Evolutionary conservation across 2,888 invertebrate species (phyloP), one percentile per base, ranked within the genome.

Genomic region (Drosophila kanekoi): DNA sequence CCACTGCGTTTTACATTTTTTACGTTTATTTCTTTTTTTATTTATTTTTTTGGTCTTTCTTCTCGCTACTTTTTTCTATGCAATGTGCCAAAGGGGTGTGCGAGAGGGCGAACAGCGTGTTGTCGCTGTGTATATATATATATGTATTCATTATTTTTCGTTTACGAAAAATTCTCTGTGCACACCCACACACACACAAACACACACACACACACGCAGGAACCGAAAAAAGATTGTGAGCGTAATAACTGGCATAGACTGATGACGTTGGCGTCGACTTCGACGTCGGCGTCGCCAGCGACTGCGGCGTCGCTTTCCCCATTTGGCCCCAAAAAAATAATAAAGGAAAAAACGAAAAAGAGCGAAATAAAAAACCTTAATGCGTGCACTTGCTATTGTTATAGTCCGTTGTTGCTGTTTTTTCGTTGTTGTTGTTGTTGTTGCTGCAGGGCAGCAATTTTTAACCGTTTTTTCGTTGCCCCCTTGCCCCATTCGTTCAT

Each of bases 121-220:
- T 84, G 82, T 85, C 79, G 70, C 66, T 85, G 51, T 85, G 58
- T 51, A 38, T 40, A 40, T 28, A 28, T 72, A 57, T 75, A 65
- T 78, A 68, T 72, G 85, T 85, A 86, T 86, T 89, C 83, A 82
- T 87, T 86, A 83, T 89, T 86, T 88, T 89, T 88, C 88, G 88
- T 89, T 89, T 87, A 86, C 89, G 86, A 87, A 87, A 87, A 85
- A 76, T 85, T 82, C 79, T 75, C 79, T 52, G 51, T 67, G 61
- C 71, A 75, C 71, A 75, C 80, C 68, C 77, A 62, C 63, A 67
- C 66, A 69, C 60, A 59, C 54, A 63, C 58, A 56, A 47, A 73
- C 47, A 63, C 23, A 48, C 59, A 62, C 51, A 57, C 14, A 45
- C 41, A 53, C 41, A 57, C 18, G 44, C 49, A 48, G 56, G 54